These are phyloP conservation scores for Drosophila histrio DNA, from an alignment of 2,888 invertebrate genomes.

Conservation along the genomic window DNA sequence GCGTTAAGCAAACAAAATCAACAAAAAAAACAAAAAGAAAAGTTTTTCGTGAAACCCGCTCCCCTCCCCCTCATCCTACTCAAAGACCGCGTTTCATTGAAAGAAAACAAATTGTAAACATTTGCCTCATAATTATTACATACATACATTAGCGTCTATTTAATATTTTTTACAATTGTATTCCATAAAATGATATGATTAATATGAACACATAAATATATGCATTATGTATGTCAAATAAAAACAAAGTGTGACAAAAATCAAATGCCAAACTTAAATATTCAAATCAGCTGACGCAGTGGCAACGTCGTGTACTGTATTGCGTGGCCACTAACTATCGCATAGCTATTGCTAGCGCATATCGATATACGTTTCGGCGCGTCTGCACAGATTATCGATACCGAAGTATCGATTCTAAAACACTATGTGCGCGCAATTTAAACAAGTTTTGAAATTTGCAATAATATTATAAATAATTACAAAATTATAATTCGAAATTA, in stretches of 20 bases:
- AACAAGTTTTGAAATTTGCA: too few species aligned
- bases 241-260: conserved; percentile 2
- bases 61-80: background rate
- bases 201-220: conserved; percentile 19
- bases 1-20: conserved; percentile 35
- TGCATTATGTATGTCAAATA: conserved; percentile 33
- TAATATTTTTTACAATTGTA: conserved; percentile 71
- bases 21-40: background rate
- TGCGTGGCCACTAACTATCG: too few species aligned
- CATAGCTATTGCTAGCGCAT: too few species aligned
- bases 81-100: conserved; percentile 11
- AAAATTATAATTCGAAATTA: too few species aligned
- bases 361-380: too few species aligned
- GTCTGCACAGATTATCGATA: too few species aligned
- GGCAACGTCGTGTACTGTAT: too few species aligned
- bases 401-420: too few species aligned
- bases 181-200: conserved; percentile 41
- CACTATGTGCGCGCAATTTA: too few species aligned
- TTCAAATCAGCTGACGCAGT: background rate
- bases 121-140: conserved; percentile 71
- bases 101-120: conserved; percentile 47
- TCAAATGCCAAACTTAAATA: background rate
- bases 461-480: too few species aligned
- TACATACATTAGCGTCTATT: conserved; percentile 58
- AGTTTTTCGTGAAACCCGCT: conserved; percentile 19